Base-by-base conservation (phyloP, 2,888 invertebrate genomes). In the Trachelus stipa region DNA sequence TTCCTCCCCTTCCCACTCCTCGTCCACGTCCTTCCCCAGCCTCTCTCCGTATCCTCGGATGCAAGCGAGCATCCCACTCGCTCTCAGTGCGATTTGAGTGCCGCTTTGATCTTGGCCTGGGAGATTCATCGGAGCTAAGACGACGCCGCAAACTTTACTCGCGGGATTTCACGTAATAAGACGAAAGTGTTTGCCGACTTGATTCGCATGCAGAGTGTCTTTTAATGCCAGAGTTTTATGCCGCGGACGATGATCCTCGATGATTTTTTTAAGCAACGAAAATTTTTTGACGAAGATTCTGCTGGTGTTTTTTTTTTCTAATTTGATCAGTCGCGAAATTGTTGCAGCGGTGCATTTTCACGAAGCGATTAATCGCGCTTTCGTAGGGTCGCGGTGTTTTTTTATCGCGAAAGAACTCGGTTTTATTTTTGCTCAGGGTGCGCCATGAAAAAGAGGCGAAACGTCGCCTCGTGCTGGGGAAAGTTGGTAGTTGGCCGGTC, bases 401-500 rank as follows among this genome's bases (percentile, higher is more conserved):
- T 23, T 56, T 23, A 23, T 56, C 56, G 56, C 56, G 23, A 56
- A 56, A 56, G 23, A 23, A 0, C 2, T 23, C 23, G 2, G 9
- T 4, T 9, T 23, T 56, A 56, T 23, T 56, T 23, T 56, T 23
- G 56, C 23, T 9, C 56, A 0, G 56, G 56, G 23, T 23, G 56
- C 15, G 15, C 40, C 9, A 40, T 1, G 15, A 56, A 56, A 56
- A 56, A 56, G 9, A 23, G 56, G 56, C 23, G 56, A 56, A 56
- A 23, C 23, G 6, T 23, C 23, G 23, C 56, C 23, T 56, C 56
- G 23, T 56, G 6, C 79, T 76, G 30, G 69, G 76, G 74, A 77
- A 83, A 81, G 83, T 81, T 79, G 83, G 84, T 83, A 79, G 81
- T 81, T 80, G 77, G 82, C 84, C 81, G 83, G 83, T 56, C 82